phyloP scores from a whole-genome alignment of 2,113 vertebrate species.

The Coreoperca whiteheadi region DNA sequence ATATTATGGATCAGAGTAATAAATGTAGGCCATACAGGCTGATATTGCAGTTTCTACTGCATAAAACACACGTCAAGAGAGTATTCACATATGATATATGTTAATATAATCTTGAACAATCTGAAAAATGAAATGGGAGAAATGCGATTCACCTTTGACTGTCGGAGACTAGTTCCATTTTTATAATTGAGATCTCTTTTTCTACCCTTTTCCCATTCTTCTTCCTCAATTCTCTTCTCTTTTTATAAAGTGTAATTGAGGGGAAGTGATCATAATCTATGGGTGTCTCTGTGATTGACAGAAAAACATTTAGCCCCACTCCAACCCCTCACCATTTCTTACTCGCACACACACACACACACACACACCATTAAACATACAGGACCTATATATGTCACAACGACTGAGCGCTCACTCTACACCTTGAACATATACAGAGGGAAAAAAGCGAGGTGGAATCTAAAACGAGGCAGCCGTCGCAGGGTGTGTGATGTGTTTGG shows the following conservation, averaged over 20 bases:
- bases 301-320: constrained; percentile 36
- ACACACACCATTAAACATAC: constrained; percentile 63
- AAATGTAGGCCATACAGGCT: constrained; percentile 62
- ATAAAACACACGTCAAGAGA: constrained; percentile 34
- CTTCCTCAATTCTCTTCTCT: constrained; percentile 35
- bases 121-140: constrained; percentile 51
- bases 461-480: constrained; percentile 33
- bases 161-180: constrained; percentile 26
- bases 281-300: constrained; percentile 72
- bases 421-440: constrained; percentile 53
- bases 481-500: constrained; percentile 56
- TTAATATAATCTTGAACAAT: constrained; percentile 58
- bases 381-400: constrained; percentile 75
- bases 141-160: constrained; percentile 48
- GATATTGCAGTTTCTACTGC: constrained; percentile 48
- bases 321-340: constrained; percentile 28
- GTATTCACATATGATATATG: constrained; percentile 28
- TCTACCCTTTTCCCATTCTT: constrained; percentile 27
- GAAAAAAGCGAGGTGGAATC: constrained; percentile 28
- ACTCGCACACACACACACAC: constrained; percentile 35
- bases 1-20: constrained; percentile 71
- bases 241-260: constrained; percentile 70
- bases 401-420: constrained; percentile 45
- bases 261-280: constrained; percentile 69
- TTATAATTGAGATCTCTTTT: constrained; percentile 54